Evolutionary conservation across 2,797 vertebrate species (phyloP).

Genomic region (Ambastaia sidthimunki): DNA sequence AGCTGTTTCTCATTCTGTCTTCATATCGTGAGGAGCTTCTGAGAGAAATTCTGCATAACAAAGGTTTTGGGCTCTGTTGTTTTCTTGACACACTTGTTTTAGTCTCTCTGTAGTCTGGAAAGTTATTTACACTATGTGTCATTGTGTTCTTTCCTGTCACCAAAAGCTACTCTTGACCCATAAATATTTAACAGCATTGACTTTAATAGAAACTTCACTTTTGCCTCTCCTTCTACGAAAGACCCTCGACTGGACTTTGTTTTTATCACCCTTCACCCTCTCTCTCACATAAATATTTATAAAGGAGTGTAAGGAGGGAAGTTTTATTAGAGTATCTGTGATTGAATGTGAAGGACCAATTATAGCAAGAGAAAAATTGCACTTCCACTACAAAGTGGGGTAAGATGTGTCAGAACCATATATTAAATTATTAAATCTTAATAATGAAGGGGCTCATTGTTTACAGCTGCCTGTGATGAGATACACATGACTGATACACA

Average conservation of each 20-base stretch:
- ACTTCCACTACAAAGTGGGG: constrained; percentile 59
- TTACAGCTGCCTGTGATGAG: too few relatives aligned
- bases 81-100: constrained; percentile 30
- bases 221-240: constrained; percentile 49
- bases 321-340: constrained; percentile 61
- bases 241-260: constrained; percentile 56
- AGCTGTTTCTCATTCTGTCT: constrained; percentile 50
- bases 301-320: constrained; percentile 53
- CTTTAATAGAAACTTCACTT: constrained; percentile 56
- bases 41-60: constrained; percentile 41
- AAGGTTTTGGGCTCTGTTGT: constrained; percentile 42
- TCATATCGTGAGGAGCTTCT: constrained; percentile 31
- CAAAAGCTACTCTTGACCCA: constrained; percentile 55
- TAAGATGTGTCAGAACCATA: neutral
- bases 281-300: constrained; percentile 69
- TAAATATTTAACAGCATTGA: constrained; percentile 60
- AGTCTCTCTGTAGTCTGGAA: constrained; percentile 41
- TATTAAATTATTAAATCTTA: too few relatives aligned
- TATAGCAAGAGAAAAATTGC: constrained; percentile 67
- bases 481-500: too few relatives aligned
- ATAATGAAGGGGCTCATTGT: too few relatives aligned
- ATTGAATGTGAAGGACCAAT: constrained; percentile 74
- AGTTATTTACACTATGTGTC: constrained; percentile 38
- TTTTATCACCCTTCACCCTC: constrained; percentile 50
- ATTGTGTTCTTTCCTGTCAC: constrained; percentile 44